Evolutionary conservation across 2,797 vertebrate genomes (phyloP).

Genomic region (Tapera naevia): DNA sequence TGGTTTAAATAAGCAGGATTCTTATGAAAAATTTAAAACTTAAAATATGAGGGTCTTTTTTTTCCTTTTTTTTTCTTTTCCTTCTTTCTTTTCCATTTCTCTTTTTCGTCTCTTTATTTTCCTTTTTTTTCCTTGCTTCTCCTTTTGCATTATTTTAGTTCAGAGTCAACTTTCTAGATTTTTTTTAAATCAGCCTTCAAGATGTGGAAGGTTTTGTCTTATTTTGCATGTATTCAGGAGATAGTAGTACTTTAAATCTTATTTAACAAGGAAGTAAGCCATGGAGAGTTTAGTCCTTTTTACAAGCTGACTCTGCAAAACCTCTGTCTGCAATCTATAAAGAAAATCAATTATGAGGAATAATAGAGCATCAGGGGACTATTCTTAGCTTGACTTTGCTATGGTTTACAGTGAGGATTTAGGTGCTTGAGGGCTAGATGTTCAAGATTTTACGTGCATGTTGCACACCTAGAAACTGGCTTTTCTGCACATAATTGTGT

Average conservation of each 20-base stretch:
- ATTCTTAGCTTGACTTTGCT: not conserved
- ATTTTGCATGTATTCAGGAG: not conserved
- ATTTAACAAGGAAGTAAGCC: not conserved
- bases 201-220: not conserved
- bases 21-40: not conserved
- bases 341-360: not conserved
- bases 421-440: not conserved
- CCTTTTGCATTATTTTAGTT: not conserved
- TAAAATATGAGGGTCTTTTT: not conserved
- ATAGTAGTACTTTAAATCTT: not conserved
- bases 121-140: not conserved
- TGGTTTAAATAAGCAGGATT: slow-evolving; percentile 53
- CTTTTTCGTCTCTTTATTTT: not conserved
- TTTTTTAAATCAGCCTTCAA: not conserved
- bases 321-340: not conserved
- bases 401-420: not conserved
- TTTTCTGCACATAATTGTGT: not conserved
- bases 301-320: not conserved
- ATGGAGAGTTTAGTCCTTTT: not conserved
- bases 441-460: not conserved
- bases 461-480: not conserved
- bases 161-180: not conserved
- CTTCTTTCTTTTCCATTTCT: too few relatives aligned
- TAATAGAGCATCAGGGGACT: not conserved
- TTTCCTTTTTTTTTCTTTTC: too few relatives aligned